Evolutionary conservation across 2,797 vertebrate genomes (phyloP).

Genomic region (Hylomyscus alleni): DNA sequence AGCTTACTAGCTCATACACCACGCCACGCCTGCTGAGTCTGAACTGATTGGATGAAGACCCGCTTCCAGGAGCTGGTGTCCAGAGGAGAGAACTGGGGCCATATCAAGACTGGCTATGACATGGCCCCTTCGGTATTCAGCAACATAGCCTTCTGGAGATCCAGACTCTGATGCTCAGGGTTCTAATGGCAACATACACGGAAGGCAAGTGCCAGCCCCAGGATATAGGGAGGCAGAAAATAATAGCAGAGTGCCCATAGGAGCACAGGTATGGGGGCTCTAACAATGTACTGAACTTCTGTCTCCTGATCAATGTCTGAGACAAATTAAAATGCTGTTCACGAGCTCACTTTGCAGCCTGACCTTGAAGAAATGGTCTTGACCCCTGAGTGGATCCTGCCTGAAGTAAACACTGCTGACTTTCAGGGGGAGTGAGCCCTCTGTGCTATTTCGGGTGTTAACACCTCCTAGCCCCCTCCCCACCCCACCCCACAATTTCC

Average conservation of each 20-base stretch:
- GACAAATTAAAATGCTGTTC: rapidly evolving
- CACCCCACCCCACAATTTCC: neutral
- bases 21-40: rapidly evolving
- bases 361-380: neutral
- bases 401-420: neutral
- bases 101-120: neutral
- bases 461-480: neutral
- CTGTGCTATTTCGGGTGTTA: neutral
- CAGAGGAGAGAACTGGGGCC: rapidly evolving
- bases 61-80: rapidly evolving
- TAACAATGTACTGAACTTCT: neutral
- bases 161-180: neutral
- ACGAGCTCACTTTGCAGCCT: rapidly evolving
- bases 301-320: neutral
- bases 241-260: neutral
- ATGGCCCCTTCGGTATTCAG: neutral
- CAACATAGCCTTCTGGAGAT: neutral
- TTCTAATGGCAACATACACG: neutral
- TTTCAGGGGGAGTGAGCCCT: neutral
- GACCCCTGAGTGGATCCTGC: rapidly evolving
- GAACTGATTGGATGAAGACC: neutral
- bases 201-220: neutral
- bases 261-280: too few relatives aligned
- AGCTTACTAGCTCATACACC: rapidly evolving
- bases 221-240: neutral